Base-by-base conservation (phyloP, 2,888 invertebrate genomes). In the Watsonalla cultraria region DNA sequence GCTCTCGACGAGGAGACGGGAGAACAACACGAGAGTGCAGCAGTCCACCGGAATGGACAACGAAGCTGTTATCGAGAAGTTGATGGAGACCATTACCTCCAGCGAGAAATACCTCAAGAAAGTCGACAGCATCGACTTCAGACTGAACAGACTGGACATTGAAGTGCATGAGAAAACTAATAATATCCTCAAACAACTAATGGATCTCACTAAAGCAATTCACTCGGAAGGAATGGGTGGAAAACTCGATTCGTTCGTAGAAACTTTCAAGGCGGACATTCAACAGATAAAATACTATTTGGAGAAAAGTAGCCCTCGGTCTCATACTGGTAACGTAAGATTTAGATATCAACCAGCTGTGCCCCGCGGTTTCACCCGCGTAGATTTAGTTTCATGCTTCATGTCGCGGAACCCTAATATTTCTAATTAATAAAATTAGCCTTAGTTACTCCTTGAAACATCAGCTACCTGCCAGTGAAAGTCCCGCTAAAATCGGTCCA, bases 61-160 rank as follows among this genome's bases (percentile, higher is more conserved):
- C 57, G 89, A 89, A 6, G 74, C 70, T 6, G 84, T 90, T 0
- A 64, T 89, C 2, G 88, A 90, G 34, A 87, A 82, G 57, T 63
- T 91, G 4, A 73, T 91, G 78, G 88, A 90, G 7, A 79, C 80
- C 0, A 78, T 91, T 34, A 82, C 86, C 2, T 78, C 86, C 5
- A 88, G 85, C 62, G 90, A 90, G 65, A 88, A 82, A 57, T 90
- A 87, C 65, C 72, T 91, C 4, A 89, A 90, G 57, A 89, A 87
- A 70, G 76, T 90, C n/a, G 90, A 90, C 42, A 82, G 80, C 59
- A 86, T 91, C 53, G 86, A 88, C 60, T 90, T 82, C 54, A 74
- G 83, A 70, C 64, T 90, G 24, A 90, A 89, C 57, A 74, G 90
- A 33, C 64, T 90, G 45, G 89, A 90, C 54, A 87, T 86, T 52